phyloP scores from a whole-genome alignment of 2,888 invertebrate genomes.

The Parnassius orleans region DNA sequence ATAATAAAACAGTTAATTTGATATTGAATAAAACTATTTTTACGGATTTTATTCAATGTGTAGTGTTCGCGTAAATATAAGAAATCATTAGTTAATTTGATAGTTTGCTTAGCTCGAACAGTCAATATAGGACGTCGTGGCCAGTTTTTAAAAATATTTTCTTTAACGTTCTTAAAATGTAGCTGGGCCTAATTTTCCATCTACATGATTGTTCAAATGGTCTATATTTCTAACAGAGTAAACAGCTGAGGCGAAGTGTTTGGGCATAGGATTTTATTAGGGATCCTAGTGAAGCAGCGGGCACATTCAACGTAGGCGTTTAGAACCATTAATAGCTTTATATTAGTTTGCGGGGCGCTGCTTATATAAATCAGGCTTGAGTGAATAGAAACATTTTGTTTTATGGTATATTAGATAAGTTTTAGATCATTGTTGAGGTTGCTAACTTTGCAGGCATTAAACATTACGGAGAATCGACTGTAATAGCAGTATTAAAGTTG shows the following conservation, averaged over 20 bases:
- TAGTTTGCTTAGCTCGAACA: no score
- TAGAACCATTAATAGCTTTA: not conserved
- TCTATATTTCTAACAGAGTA: not conserved
- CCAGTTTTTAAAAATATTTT: no score
- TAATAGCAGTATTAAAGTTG: no score
- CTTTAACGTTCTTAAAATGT: no score
- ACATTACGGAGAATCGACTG: no score
- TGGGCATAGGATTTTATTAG: constrained; percentile 13
- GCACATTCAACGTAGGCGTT: not conserved
- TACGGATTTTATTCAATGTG: no score
- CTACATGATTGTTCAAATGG: not conserved
- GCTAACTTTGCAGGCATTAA: no score
- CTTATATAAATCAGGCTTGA: not conserved
- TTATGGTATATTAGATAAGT: not conserved
- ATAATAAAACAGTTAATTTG: no score
- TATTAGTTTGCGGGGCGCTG: not conserved
- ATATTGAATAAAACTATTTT: no score
- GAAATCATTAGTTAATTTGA: no score
- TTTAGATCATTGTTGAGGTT: not conserved
- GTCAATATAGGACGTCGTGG: no score
- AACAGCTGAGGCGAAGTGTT: not conserved
- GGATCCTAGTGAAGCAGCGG: constrained; percentile 1
- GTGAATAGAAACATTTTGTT: constrained; percentile 7
- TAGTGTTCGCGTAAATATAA: no score
- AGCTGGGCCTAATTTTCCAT: not conserved